phyloP scores from a whole-genome alignment of 2,797 vertebrate genomes.

The Varecia variegata region DNA sequence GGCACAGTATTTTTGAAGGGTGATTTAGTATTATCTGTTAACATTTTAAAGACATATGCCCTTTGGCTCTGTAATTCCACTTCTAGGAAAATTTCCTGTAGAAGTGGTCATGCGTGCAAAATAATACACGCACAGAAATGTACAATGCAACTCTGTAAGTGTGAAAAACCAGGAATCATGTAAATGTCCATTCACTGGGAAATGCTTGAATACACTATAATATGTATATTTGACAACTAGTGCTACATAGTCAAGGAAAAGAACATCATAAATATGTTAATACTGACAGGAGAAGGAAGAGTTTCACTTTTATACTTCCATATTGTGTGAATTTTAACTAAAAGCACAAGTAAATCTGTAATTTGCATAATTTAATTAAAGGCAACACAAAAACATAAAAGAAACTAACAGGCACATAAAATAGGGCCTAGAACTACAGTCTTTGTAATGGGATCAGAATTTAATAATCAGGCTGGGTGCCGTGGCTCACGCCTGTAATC shows the following conservation, averaged over 20 bases:
- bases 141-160: background rate
- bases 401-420: background rate
- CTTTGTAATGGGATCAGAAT: background rate
- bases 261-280: background rate
- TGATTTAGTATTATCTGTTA: background rate
- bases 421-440: background rate
- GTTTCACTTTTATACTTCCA: background rate
- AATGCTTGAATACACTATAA: background rate
- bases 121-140: background rate
- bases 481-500: too few relatives aligned
- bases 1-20: background rate
- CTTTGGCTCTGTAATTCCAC: background rate
- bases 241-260: fast-evolving
- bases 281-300: background rate
- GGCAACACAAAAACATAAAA: background rate
- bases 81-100: background rate
- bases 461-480: background rate
- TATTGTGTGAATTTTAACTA: background rate
- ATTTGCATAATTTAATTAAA: background rate
- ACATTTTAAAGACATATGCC: background rate
- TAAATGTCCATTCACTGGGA: background rate
- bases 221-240: background rate
- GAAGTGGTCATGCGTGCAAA: background rate
- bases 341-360: background rate
- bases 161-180: background rate